Conservation (phyloP, 1,140 invertebrate genomes). For the Hirudo medicinalis region DNA sequence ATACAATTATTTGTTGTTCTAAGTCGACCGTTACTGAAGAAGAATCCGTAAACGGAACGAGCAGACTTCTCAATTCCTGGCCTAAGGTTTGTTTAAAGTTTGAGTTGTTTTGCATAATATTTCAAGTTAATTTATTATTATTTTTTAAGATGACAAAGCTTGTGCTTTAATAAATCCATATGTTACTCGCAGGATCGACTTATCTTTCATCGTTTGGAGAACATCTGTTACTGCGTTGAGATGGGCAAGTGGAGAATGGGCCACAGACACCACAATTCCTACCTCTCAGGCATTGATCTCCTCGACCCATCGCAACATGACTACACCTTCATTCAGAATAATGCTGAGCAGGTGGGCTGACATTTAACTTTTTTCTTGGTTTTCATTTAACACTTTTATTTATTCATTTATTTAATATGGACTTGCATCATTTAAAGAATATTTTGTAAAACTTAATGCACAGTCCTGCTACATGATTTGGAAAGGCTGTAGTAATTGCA, state of each 20-base stretch:
- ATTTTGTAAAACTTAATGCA: too few relatives aligned
- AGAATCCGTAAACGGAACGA: too few relatives aligned
- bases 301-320: not conserved
- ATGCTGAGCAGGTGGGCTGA: constrained; percentile 13
- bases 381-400: too few relatives aligned
- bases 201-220: constrained; percentile 57
- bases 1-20: too few relatives aligned
- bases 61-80: not conserved
- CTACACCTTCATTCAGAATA: constrained; percentile 13
- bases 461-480: too few relatives aligned
- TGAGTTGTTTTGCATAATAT: not conserved
- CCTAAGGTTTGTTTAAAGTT: not conserved
- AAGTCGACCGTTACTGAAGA: too few relatives aligned
- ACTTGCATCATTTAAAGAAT: too few relatives aligned
- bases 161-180: not conserved
- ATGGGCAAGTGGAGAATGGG: constrained; percentile 72
- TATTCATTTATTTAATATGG: too few relatives aligned
- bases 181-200: constrained; percentile 36
- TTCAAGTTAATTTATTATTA: not conserved
- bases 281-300: not conserved
- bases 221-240: constrained; percentile 81
- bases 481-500: too few relatives aligned
- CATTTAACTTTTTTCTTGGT: too few relatives aligned
- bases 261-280: constrained; percentile 26
- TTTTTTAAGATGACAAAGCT: not conserved